These are phyloP conservation scores for Lepas anatifera DNA, from an alignment of 2,888 invertebrate genomes.

Conservation along the genomic window DNA sequence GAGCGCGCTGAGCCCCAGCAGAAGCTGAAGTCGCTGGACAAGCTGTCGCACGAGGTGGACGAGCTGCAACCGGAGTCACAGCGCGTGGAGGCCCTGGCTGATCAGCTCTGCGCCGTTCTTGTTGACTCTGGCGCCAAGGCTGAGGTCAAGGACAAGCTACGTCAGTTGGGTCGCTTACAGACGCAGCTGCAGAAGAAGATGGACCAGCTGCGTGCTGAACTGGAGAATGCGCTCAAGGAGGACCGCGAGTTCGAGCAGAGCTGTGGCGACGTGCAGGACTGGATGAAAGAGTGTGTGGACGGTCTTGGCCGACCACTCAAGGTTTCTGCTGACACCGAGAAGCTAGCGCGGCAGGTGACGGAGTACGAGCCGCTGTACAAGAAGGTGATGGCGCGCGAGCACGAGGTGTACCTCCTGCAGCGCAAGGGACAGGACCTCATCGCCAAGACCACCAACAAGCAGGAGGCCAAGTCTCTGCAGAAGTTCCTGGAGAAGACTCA, in stretches of 20 bases:
- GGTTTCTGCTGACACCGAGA: slow-evolving; percentile 73
- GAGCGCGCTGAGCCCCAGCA: slow-evolving; percentile 70
- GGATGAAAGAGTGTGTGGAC: slow-evolving; percentile 70
- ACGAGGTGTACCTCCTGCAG: slow-evolving; percentile 84
- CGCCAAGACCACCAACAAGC: slow-evolving; percentile 35
- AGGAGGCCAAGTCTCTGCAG: slow-evolving; percentile 49
- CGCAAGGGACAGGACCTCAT: slow-evolving; percentile 73
- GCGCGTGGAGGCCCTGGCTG: slow-evolving; percentile 81
- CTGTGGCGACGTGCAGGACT: slow-evolving; percentile 75
- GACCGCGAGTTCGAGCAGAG: slow-evolving; percentile 81
- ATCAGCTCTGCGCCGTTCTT: slow-evolving; percentile 65
- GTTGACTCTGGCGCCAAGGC: slow-evolving; percentile 80
- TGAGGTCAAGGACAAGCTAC: slow-evolving; percentile 78
- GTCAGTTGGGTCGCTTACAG: slow-evolving; percentile 74
- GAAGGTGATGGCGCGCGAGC: slow-evolving; percentile 70
- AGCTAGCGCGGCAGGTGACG: slow-evolving; percentile 72
- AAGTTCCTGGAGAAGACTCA: slow-evolving; percentile 78
- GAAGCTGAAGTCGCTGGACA: slow-evolving; percentile 71
- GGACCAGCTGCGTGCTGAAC: slow-evolving; percentile 77
- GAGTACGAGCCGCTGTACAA: slow-evolving; percentile 72
- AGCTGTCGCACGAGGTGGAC: slow-evolving; percentile 73
- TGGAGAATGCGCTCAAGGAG: slow-evolving; percentile 69
- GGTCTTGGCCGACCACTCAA: slow-evolving; percentile 60
- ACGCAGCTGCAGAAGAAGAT: slow-evolving; percentile 77
- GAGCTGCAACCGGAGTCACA: slow-evolving; percentile 76